Conservation (phyloP, 2,113 vertebrate genomes). For the Cathartes aura region DNA sequence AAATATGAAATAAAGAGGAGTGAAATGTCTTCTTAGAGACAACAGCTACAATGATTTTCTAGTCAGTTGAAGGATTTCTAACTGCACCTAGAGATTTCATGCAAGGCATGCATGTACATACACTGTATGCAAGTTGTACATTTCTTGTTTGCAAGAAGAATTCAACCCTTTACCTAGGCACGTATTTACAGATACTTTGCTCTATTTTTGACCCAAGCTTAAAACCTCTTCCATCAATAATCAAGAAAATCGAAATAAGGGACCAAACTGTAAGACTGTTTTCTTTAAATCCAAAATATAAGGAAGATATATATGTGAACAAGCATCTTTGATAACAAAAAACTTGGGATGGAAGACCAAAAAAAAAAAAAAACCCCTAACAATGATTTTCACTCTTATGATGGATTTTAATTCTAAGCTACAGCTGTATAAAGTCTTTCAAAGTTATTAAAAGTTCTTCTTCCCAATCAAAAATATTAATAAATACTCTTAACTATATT, state of each 20-base stretch:
- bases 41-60: not conserved
- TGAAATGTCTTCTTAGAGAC: not conserved
- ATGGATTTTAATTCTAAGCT: not conserved
- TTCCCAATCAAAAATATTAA: not conserved
- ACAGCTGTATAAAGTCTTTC: not conserved
- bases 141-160: not conserved
- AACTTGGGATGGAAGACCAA: not conserved
- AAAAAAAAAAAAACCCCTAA: not conserved
- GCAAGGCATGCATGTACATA: not conserved
- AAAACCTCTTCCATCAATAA: not conserved
- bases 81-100: not conserved
- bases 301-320: not conserved
- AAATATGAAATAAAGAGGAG: not conserved
- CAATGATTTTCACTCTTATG: not conserved
- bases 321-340: not conserved
- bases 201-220: not conserved
- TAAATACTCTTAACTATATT: slow-evolving; percentile 19
- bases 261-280: not conserved
- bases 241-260: not conserved
- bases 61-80: not conserved
- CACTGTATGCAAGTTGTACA: not conserved
- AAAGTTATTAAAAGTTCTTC: slow-evolving; percentile 13
- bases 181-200: not conserved
- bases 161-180: not conserved
- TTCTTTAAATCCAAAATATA: not conserved